Evolutionary conservation across 2,113 vertebrate genomes (phyloP).

Genomic region (Nycticryphes semicollaris): DNA sequence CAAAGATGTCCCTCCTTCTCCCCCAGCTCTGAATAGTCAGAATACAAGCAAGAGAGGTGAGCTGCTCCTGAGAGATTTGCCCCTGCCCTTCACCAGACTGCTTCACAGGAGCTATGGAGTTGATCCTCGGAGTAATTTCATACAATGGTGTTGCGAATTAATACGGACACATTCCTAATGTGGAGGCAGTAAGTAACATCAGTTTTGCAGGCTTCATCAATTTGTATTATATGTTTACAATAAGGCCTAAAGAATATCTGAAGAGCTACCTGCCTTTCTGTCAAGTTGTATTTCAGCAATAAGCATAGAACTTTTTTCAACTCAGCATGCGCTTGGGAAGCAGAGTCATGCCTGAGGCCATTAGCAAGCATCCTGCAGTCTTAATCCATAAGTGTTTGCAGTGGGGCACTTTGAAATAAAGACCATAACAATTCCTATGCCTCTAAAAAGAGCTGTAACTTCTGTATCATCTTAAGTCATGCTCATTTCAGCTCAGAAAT

Average conservation of each 20-base stretch:
- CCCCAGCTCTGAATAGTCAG: background rate
- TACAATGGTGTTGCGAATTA: background rate
- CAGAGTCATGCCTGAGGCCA: background rate
- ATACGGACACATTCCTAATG: background rate
- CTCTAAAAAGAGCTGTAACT: background rate
- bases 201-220: background rate
- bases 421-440: background rate
- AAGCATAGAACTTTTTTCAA: background rate
- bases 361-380: background rate
- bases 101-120: background rate
- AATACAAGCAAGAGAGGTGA: background rate
- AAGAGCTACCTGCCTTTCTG: background rate
- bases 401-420: background rate
- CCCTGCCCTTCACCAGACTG: background rate
- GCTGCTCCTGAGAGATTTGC: background rate
- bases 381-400: background rate
- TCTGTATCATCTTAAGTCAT: background rate
- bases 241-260: background rate
- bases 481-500: background rate
- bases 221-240: background rate
- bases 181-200: background rate
- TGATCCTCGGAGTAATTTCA: accelerated
- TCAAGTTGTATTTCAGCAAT: background rate
- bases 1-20: background rate
- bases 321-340: background rate